Base-by-base conservation (phyloP, 2,888 invertebrate species). In the Homarus gammarus region DNA sequence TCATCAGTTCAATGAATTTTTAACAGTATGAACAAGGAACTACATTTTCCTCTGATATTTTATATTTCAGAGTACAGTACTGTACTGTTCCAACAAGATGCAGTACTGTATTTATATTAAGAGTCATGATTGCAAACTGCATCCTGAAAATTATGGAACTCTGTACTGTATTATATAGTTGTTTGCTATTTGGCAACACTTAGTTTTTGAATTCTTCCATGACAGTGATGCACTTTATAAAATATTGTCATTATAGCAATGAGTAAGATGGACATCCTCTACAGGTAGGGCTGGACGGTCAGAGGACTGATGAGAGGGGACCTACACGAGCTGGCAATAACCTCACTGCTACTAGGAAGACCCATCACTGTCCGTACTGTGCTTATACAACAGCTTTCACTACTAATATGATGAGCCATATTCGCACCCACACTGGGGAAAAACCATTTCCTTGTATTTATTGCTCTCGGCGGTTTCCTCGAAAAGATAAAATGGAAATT, bases 371-470 rank as follows among this genome's bases (percentile, higher is more conserved):
- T 49, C 82, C 82, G 2, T 70, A 68, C 27, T 82, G 82, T 49
- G 44, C 82, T 68, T 82, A 82, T 33, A 70, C 68, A 49, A 70
- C 82, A 10, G 61, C 44, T 44, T 70, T 68, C 27, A 68, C 44
- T n/a, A 70, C 72, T 44, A 72, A 84, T 56, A 36, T 84, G 31
- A 68, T n/a, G 15, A 78, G 81, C 49, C 87, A 87, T 38, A 64
- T 79, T 68, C 85, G 64, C 61, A 85, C 85, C 31, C 85, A 85
- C 31, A 85, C 85, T 22, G 85, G 85, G 18, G 85, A 87, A 51
- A 87, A 87, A 38, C 87, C 87, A 70, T 87, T 22, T 72, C 79
- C 51, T 15, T 87, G 87, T 51, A 15, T 68, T 12, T 61, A 70
- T 31, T 87, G 87, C 40, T 68, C 78, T 10, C 79, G 79, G n/a